Base-by-base conservation (phyloP, 2,888 invertebrate species). In the Corbicula japonica region DNA sequence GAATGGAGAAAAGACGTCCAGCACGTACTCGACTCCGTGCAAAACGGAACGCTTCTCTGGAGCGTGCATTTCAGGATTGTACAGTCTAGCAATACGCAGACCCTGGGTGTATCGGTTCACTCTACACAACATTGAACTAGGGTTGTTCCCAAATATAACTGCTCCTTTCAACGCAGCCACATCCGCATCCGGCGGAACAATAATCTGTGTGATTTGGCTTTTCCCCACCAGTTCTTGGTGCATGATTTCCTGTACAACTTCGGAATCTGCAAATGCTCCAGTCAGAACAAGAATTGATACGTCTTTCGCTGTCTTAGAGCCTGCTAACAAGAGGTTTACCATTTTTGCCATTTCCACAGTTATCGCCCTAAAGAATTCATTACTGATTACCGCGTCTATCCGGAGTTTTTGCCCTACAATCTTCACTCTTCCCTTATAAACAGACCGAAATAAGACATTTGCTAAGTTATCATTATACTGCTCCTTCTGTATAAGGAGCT, bases 1-100 rank as follows among this genome's bases (percentile, higher is more conserved):
- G 63, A 83, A 83, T 10, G 83, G 79, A n/a, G 83, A 83, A 60
- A 83, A 83, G 21, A 83, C 72, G 70, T 83, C 83, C n/a, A 83
- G 63, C 12, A 83, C 70, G 35, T 83, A 80, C 38, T 83, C 83
- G 2, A 58, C 52, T 8, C 79, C 75, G 15, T 74, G 61, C 10
- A 80, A 60, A 0, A 71, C 54, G 10, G 69, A 50, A 10, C 74
- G 26, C 26, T 54, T 65, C 18, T 73, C 69, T 15, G 66, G 58
- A 21, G 66, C 58, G 44, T 80, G 72, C 74, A 83, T 76, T 70
- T 83, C 83, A n/a, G 83, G 83, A 38, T 83, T 83, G 35, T 46
- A 83, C 30, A 83, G 54, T 60, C 79, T 30, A 15, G 83, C 83
- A 21, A 83, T 79, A n/a, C 80, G 73, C 18, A 83, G 38, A 1